Percentiles rank a stretch among this genome's conserved stretches.
Evolutionary conservation across 2,888 invertebrate genomes (phyloP).

Genomic region (Lepetodrilus schrolli): DNA sequence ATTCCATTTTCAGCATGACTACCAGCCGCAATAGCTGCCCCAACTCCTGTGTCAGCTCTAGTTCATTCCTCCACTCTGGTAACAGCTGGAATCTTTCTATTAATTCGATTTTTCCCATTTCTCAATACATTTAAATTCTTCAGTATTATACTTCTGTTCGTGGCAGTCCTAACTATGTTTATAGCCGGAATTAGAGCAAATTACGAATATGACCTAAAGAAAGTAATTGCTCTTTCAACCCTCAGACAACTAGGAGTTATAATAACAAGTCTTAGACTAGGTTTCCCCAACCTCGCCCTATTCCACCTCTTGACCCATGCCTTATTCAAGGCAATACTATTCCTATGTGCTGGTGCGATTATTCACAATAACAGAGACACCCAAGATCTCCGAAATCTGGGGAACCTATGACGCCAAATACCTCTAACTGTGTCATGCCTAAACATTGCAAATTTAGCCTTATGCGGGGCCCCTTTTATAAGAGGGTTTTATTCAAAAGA

Average conservation of each 20-base stretch:
- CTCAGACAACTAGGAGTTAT: slow-evolving; percentile 85
- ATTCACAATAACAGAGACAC: slow-evolving; percentile 81
- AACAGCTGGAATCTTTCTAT: slow-evolving; percentile 84
- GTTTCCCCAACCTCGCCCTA: slow-evolving; percentile 79
- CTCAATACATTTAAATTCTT: slow-evolving; percentile 75
- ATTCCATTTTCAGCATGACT: slow-evolving; percentile 87
- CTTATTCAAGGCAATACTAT: slow-evolving; percentile 85
- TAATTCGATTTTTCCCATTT: slow-evolving; percentile 82
- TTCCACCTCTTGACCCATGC: slow-evolving; percentile 85
- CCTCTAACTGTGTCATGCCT: slow-evolving; percentile 55
- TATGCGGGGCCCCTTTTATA: slow-evolving; percentile 65
- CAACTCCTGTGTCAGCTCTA: slow-evolving; percentile 85
- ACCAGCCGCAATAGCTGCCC: slow-evolving; percentile 85
- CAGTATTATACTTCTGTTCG: slow-evolving; percentile 78
- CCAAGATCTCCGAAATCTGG: slow-evolving; percentile 82
- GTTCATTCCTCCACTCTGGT: slow-evolving; percentile 87
- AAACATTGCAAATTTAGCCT: slow-evolving; percentile 47
- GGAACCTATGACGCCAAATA: slow-evolving; percentile 43
- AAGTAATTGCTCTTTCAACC: slow-evolving; percentile 86
- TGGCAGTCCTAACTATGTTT: slow-evolving; percentile 73
- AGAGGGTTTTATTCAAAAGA: slow-evolving; percentile 70
- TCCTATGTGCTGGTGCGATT: slow-evolving; percentile 83
- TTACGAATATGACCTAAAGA: slow-evolving; percentile 81
- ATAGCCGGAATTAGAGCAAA: slow-evolving; percentile 73
- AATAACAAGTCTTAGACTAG: slow-evolving; percentile 81